Percentiles rank a stretch among this genome's conserved stretches.
phyloP scores from a whole-genome alignment of 2,888 invertebrate species.

The Dynastes tityus region DNA sequence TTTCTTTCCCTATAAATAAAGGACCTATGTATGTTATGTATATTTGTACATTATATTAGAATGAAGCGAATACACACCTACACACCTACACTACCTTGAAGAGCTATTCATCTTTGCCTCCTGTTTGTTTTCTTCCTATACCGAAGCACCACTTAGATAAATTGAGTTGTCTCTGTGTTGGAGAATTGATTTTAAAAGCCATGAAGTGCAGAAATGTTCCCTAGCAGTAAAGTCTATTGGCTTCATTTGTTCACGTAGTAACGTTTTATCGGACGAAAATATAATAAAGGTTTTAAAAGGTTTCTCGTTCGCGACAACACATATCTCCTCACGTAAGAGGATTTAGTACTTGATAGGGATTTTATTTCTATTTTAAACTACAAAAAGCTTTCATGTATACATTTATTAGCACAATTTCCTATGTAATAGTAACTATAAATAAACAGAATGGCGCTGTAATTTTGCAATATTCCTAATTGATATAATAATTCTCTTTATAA shows the following conservation, averaged over 20 bases:
- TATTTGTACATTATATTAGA: neutral
- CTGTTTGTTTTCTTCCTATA: neutral
- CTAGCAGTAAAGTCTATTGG: neutral
- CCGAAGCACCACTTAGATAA: constrained; percentile 14
- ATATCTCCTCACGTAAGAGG: neutral
- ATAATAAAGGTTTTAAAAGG: constrained; percentile 4
- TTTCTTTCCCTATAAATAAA: neutral
- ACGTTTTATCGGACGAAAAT: neutral
- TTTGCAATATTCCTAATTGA: too few relatives aligned
- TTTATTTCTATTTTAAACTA: neutral
- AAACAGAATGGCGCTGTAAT: neutral
- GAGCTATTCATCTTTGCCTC: neutral
- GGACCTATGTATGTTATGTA: too few relatives aligned
- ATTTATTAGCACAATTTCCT: neutral
- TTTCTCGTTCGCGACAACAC: neutral
- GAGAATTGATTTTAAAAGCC: constrained; percentile 14
- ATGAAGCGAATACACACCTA: neutral
- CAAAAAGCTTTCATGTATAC: neutral
- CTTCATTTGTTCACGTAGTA: constrained; percentile 8
- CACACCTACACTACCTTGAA: neutral
- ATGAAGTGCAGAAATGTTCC: neutral
- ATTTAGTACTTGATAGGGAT: neutral
- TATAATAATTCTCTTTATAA: too few relatives aligned
- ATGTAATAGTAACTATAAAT: neutral
- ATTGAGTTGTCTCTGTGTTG: constrained; percentile 2